Evolutionary conservation across 2,113 vertebrate species (phyloP), one percentile per base, ranked within the genome.

Genomic region (Oryzias javanicus): DNA sequence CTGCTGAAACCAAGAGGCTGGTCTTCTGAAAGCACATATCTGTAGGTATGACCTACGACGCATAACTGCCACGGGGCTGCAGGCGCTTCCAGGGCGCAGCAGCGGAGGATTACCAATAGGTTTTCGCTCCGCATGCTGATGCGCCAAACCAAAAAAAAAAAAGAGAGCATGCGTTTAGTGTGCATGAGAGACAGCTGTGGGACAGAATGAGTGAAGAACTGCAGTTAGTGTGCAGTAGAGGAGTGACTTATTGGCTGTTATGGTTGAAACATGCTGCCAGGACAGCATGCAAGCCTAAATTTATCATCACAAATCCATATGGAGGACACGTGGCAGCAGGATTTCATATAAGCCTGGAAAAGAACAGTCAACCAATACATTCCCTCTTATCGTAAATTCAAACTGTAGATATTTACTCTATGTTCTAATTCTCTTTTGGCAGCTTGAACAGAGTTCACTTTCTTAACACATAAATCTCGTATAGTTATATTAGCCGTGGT

Each of bases 71-170:
- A 61, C 60, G 78, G 65, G 76, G 76, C 55, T 42, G 60, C 66
- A 64, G 55, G 72, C 70, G 73, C 58, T 67, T 74, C 73, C 67
- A 72, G 53, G 74, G 72, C 67, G 35, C 67, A 72, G 81, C 72
- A 71, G 65, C 59, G 62, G 61, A 64, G 76, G 77, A 82, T 84
- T 82, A 82, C 81, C 67, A 74, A 86, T 78, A 70, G 60, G 49
- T 59, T 76, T 76, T 74, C 76, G n/a, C 69, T 72, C 74, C 67
- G 72, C 72, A 74, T 78, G 67, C 74, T 74, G 81, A 82, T 76
- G 67, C 71, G 72, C 45, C 35, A 20, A 70, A 52, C 14, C 6
- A 17, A 48, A 25, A 7, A 18, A 16, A 42, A 51, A 25, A 7
- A 18, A 16, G 29, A 51, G 7, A 35, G 35, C 35, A 35, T 35